Percentiles rank a stretch among this genome's conserved stretches.
phyloP scores from a whole-genome alignment of 2,797 vertebrate genomes.

The Capromys pilorides region DNA sequence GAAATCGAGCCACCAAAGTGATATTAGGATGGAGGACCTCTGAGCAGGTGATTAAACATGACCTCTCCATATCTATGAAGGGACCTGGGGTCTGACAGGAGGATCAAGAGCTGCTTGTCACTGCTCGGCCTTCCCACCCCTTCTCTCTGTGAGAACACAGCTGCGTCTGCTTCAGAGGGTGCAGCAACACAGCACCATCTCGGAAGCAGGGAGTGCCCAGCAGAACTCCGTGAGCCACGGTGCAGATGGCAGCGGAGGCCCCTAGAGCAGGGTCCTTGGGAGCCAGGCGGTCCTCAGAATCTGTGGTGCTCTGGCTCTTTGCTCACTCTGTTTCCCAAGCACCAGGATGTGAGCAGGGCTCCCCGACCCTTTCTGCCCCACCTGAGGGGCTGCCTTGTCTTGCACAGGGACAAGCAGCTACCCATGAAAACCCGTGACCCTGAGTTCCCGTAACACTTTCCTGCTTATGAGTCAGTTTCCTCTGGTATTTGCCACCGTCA shows the following conservation, averaged over 20 bases:
- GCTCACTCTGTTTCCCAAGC: neutral
- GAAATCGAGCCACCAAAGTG: neutral
- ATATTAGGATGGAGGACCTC: neutral
- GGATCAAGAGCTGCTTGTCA: neutral
- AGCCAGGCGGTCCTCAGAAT: rapidly evolving
- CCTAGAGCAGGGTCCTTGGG: neutral
- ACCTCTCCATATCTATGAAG: no score
- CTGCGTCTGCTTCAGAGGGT: neutral
- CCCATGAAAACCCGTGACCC: neutral
- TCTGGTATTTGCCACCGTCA: neutral
- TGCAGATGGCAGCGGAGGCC: neutral
- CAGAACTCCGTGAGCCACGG: neutral
- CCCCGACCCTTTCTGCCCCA: no score
- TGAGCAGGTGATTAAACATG: neutral
- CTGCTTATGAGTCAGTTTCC: neutral
- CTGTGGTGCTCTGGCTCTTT: no score
- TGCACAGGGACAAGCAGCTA: neutral
- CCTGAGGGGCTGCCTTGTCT: neutral
- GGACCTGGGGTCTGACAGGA: neutral
- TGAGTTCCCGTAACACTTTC: neutral
- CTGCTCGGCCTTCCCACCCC: neutral
- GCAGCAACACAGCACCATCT: neutral
- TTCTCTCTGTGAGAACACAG: neutral
- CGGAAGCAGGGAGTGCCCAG: neutral
- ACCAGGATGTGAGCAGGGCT: neutral